phyloP scores from a whole-genome alignment of 2,113 vertebrate species.

The Oceanites oceanicus region DNA sequence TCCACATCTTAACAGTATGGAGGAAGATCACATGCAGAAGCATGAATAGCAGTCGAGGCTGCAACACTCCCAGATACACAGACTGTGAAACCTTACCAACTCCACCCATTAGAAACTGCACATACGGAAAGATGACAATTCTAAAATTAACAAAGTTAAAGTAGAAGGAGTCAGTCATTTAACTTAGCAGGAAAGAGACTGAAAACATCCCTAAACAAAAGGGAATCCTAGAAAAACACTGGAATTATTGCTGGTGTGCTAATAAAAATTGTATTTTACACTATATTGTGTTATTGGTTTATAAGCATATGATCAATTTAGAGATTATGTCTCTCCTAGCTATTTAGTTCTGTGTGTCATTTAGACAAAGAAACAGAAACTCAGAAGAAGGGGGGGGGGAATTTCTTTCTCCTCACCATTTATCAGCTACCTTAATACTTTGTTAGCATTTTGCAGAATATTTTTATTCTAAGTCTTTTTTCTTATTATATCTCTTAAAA shows the following conservation, averaged over 20 bases:
- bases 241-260: not conserved
- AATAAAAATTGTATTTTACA: not conserved
- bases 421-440: not conserved
- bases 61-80: not conserved
- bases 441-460: not conserved
- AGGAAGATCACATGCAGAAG: not conserved
- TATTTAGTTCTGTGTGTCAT: not conserved
- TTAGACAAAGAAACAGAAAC: not conserved
- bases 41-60: not conserved
- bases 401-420: not conserved
- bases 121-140: not conserved
- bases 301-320: not conserved
- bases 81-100: not conserved
- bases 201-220: not conserved
- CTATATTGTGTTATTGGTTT: not conserved
- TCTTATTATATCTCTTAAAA: not conserved
- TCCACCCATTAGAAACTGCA: not conserved
- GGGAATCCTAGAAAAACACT: not conserved
- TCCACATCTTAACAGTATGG: not conserved
- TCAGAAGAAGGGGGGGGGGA: no score
- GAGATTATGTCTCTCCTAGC: not conserved
- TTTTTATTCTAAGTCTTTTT: not conserved
- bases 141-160: not conserved
- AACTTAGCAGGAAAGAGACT: not conserved
- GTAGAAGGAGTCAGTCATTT: not conserved